Evolutionary conservation across 2,797 vertebrate genomes (phyloP), one percentile per base, ranked within the genome.

Genomic region (Melanotaenia trifasciata): DNA sequence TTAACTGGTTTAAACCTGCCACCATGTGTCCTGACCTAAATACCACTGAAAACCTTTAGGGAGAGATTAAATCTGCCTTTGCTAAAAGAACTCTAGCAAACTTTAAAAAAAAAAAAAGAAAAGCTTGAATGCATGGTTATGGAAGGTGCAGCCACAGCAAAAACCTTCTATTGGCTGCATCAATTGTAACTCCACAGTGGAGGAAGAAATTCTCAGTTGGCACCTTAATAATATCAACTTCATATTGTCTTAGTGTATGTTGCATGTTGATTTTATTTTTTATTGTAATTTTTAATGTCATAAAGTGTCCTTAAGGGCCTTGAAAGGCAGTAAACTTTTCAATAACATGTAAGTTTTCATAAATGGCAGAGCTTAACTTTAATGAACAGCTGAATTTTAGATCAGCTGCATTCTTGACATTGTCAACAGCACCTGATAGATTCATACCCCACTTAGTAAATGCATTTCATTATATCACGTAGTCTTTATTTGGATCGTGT

Each of bases 371-470:
- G 32, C 43, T 45, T 7, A 20, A 20, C 43, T 45, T 20, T 14
- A 0, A 45, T 18, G 16, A 18, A 6, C 8, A 24, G 3, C 50
- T 24, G 50, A 51, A 51, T 24, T 22, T 11, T 22, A 50, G 47
- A 22, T 51, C 20, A 51, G 4, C 9, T 11, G 20, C n/a, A 9
- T n/a, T 56, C 22, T 26, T 59, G 28, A 35, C 14, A 35, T 12
- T 43, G 38, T 33, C 54, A 76, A 72, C n/a, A 10, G 43, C 18
- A 45, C 22, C n/a, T 51, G 18, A 66, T 26, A 38, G 58, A 7
- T 72, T 53, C 28, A 43, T 62, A 28, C 43, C 40, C 35, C 50
- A 20, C 26, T 60, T 30, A 62, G 26, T 4, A 47, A 8, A 2
- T 58, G 28, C 18, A 36, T 30, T 53, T 47, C 20, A 18, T 64